These are phyloP conservation scores for Maniola hyperantus DNA, from an alignment of 2,888 invertebrate species.

Conservation along the genomic window DNA sequence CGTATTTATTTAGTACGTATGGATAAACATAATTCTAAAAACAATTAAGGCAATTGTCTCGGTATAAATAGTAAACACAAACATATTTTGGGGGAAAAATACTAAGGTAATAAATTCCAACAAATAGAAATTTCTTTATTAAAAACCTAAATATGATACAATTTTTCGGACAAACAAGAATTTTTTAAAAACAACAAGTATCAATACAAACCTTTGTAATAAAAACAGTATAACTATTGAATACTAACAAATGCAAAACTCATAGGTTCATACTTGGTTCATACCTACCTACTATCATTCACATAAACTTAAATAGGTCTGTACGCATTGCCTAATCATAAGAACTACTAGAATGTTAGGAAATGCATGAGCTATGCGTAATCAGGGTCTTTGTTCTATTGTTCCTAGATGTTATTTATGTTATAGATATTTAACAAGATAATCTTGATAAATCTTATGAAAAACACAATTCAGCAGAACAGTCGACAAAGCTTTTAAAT, in stretches of 20 bases:
- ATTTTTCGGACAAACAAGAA: neutral
- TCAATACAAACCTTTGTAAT: neutral
- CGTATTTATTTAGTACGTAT: too few species aligned
- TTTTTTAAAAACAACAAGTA: neutral
- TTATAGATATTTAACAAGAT: conserved; percentile 5
- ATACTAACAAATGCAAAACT: neutral
- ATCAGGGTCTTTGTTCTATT: conserved; percentile 31
- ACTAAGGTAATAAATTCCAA: neutral
- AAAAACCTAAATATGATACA: neutral
- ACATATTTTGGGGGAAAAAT: neutral
- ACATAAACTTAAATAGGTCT: neutral
- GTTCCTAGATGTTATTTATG: conserved; percentile 15
- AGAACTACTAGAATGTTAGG: conserved; percentile 21
- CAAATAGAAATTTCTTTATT: neutral
- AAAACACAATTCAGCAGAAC: neutral
- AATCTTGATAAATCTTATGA: conserved; percentile 3
- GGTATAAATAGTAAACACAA: too few species aligned
- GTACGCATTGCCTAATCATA: neutral
- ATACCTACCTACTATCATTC: neutral
- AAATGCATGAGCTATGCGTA: conserved; percentile 22
- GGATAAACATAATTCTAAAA: too few species aligned
- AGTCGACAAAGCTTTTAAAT: neutral
- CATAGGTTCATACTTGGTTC: neutral
- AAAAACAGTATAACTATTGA: neutral
- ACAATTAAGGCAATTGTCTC: too few species aligned